A percentile compares a stretch with the other conserved stretches of the same genome.
Evolutionary conservation across 1,140 invertebrate genomes (phyloP).

Genomic region (Tetranychus urticae): DNA sequence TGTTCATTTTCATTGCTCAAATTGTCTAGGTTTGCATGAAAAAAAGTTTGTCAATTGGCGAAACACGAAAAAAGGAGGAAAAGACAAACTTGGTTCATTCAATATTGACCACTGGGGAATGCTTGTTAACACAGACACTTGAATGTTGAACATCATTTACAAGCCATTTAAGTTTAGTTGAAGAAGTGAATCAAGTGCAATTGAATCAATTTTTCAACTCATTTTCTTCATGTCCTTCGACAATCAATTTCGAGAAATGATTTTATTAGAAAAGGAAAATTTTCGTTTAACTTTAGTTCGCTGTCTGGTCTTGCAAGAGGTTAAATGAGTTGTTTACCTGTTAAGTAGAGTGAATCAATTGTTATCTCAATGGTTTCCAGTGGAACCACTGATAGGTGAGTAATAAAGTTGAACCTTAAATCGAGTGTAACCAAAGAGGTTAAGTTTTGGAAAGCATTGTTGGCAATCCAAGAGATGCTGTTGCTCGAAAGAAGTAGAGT

Average conservation of each 20-base stretch:
- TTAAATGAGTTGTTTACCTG: constrained; percentile 10
- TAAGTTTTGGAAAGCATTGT: constrained; percentile 49
- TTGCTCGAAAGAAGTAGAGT: constrained; percentile 57
- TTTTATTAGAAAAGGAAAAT: no score
- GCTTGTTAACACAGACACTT: no score
- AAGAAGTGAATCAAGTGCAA: no score
- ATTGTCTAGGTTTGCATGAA: no score
- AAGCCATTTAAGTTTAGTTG: not conserved
- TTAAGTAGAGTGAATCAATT: constrained; percentile 22
- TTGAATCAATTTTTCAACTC: no score
- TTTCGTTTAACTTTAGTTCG: no score
- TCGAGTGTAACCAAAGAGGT: constrained; percentile 53
- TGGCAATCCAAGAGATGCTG: constrained; percentile 47
- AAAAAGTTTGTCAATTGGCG: no score
- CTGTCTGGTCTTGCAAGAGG: no score
- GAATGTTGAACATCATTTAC: not conserved
- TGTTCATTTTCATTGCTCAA: no score
- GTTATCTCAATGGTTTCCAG: constrained; percentile 14
- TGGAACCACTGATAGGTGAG: constrained; percentile 42
- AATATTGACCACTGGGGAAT: no score
- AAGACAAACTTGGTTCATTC: not conserved
- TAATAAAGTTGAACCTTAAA: constrained; percentile 56
- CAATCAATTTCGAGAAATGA: no score
- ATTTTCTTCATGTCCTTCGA: no score
- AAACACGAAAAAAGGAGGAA: not conserved